phyloP scores from a whole-genome alignment of 2,113 vertebrate species.

The Scopus umbretta region DNA sequence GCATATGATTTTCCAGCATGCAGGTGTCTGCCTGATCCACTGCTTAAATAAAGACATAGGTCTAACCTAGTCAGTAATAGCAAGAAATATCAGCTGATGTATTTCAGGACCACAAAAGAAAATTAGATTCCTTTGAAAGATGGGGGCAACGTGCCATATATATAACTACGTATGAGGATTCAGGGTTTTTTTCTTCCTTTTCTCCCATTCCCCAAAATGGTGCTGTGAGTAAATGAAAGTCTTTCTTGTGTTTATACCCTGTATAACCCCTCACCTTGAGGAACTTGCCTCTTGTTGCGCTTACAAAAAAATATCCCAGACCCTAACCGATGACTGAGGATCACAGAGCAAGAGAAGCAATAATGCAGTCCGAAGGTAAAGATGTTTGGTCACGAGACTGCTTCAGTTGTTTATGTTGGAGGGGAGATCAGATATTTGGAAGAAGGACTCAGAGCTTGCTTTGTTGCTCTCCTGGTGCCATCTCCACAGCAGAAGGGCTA shows the following conservation, averaged over 20 bases:
- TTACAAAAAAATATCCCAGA: not conserved
- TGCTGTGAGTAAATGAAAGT: not conserved
- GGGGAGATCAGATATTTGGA: not conserved
- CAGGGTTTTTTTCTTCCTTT: not conserved
- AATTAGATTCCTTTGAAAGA: not conserved
- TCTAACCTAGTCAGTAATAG: not conserved
- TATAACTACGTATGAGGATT: not conserved
- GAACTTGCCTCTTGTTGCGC: not conserved
- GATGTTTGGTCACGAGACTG: not conserved
- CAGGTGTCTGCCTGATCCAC: not conserved
- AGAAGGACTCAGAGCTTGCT: not conserved
- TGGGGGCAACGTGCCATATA: not conserved
- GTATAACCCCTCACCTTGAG: not conserved
- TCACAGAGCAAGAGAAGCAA: not conserved
- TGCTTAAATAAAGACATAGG: slow-evolving; percentile 17
- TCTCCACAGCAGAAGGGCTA: not conserved
- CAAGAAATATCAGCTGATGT: not conserved
- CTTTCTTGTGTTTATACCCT: not conserved
- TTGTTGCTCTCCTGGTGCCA: not conserved
- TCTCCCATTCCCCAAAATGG: not conserved
- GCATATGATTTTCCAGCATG: not conserved
- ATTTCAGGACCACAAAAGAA: slow-evolving; percentile 12
- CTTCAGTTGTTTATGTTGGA: not conserved
- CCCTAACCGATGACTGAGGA: not conserved
- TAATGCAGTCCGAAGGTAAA: not conserved